These are phyloP conservation scores for Oenanthe melanoleuca DNA, from an alignment of 2,113 vertebrate genomes.

Conservation along the genomic window DNA sequence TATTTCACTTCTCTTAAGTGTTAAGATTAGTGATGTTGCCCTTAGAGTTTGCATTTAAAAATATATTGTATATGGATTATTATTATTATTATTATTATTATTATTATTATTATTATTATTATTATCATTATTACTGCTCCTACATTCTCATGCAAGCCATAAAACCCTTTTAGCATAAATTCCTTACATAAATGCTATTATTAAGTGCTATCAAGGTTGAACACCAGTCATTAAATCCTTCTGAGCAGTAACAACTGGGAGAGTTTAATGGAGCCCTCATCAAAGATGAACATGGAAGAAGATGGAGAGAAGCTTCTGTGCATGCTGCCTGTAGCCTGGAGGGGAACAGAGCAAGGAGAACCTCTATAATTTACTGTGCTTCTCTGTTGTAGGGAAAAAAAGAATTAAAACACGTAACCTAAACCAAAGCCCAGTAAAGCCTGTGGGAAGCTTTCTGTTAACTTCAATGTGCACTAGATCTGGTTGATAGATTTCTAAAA, in stretches of 20 bases:
- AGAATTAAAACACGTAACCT: slow-evolving; percentile 51
- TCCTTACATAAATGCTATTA: not conserved
- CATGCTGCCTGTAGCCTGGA: slow-evolving; percentile 24
- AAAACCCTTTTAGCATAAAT: slow-evolving; percentile 16
- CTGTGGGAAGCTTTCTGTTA: slow-evolving; percentile 58
- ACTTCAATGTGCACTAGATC: slow-evolving; percentile 34
- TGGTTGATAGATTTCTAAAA: slow-evolving; percentile 49
- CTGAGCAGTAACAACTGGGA: slow-evolving; percentile 22
- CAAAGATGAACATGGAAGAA: slow-evolving; percentile 40
- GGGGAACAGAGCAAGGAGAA: slow-evolving; percentile 41
- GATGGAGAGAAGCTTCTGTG: slow-evolving; percentile 32
- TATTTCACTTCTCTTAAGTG: not conserved
- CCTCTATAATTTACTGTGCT: slow-evolving; percentile 46
- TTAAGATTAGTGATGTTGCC: not conserved
- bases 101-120: not conserved
- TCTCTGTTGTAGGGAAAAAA: slow-evolving; percentile 37
- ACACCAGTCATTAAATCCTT: slow-evolving; percentile 40
- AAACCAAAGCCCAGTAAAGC: slow-evolving; percentile 42
- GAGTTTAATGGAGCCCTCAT: slow-evolving; percentile 33
- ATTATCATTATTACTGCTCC: not conserved
- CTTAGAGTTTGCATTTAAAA: not conserved
- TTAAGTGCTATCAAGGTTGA: slow-evolving; percentile 1
- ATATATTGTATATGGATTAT: not conserved
- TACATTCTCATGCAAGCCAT: not conserved
- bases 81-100: not conserved